Evolutionary conservation across 2,113 vertebrate genomes (phyloP).

Genomic region (Atrichornis clamosus): DNA sequence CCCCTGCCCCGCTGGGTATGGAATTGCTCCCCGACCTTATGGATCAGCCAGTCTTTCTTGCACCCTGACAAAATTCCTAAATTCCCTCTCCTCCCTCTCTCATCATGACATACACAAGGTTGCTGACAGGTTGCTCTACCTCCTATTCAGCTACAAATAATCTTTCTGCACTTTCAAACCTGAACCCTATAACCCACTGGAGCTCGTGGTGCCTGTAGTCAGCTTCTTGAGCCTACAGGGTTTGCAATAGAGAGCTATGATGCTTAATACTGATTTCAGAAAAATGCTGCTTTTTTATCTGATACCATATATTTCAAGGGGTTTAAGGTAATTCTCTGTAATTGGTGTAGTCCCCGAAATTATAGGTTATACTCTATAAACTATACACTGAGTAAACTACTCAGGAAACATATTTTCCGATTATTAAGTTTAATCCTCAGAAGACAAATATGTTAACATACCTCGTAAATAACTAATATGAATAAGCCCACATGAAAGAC

Average conservation of each 20-base stretch:
- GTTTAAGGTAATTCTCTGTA: background rate
- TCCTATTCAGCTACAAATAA: background rate
- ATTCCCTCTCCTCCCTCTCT: background rate
- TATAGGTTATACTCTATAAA: background rate
- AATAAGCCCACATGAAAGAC: background rate
- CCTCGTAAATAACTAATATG: background rate
- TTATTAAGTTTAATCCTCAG: background rate
- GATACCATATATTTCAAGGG: background rate
- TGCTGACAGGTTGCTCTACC: background rate
- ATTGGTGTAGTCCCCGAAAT: background rate
- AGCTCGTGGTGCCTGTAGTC: background rate
- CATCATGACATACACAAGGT: background rate
- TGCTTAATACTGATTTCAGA: background rate
- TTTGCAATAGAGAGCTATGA: background rate
- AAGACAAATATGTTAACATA: background rate
- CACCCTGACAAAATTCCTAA: background rate
- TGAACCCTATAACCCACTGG: background rate
- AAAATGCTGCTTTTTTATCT: background rate
- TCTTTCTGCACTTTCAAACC: background rate
- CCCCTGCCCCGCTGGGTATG: accelerated
- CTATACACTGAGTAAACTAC: background rate
- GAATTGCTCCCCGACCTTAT: background rate
- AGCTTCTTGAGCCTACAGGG: background rate
- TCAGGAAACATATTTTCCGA: background rate
- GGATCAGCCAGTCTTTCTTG: background rate